Evolutionary conservation across 1,140 invertebrate genomes (phyloP), one percentile per base, ranked within the genome.

Genomic region (Lepidostoma basale): DNA sequence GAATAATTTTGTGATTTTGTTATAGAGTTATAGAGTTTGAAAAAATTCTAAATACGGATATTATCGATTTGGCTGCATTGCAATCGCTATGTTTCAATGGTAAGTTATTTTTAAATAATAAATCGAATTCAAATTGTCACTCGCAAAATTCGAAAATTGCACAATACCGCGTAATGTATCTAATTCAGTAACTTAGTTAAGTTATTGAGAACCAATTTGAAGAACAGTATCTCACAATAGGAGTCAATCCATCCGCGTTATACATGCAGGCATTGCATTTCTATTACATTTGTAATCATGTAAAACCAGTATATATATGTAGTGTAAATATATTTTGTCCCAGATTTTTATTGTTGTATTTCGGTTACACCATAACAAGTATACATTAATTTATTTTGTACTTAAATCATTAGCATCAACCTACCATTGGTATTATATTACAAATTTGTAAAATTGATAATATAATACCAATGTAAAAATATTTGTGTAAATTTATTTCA

Each of bases 1-100:
- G 10, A 25, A 54, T 54, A n/a, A 54, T 54, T 12, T 25, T 28
- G 2, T 3, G 2, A 3, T 12, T 39, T 25, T 68, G 45, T 80
- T 81, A 28, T 75, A 93, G 91, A 76, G 86, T 93, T 58, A 88
- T 89, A 80, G 89, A 90, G 73, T 92, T 92, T 75, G 86, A 92
- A 75, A 85, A 90, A 67, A 76, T 88, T 58, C 78, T 93, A 3
- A 78, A 84, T 6, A 76, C 85, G 65, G 89, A 93, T 66, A 81
- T 88, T 49, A 88, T 95, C 71, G 85, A 93, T 75, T 76, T 91
- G 10, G 76, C 79, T 36, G 78, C 83, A 69, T 77, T 95, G 2
- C 86, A 85, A 73, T 85, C 83, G 74, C 76, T 93, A 49, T 90
- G 90, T 71, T 93, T 93, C 75, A 88, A 92, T 83, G 92, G 92